Base-by-base conservation (phyloP, 2,888 invertebrate species). In the Pollenia griseotomentosa region DNA sequence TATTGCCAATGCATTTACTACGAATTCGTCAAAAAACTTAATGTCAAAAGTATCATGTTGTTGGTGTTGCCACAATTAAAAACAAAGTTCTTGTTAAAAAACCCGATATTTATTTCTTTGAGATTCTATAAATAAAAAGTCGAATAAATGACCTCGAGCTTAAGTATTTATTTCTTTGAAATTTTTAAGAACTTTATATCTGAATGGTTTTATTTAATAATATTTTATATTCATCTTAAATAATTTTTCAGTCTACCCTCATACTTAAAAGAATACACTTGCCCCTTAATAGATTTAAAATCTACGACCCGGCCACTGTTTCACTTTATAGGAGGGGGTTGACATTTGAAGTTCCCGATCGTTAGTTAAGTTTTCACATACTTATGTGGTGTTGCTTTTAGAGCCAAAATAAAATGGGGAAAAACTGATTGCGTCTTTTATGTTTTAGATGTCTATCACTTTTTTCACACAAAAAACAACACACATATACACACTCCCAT, bases 401-500 rank as follows among this genome's bases (percentile, higher is more conserved):
- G 51, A 65, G 63, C 16, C 63, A 46, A 74, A 33, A 74, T 59
- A 19, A 59, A 66, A 44, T 71, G 63, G 33, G 53, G 33, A 55
- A 57, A 55, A 66, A 66, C 12, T 81, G 75, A 88, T 83, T 88
- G 70, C 79, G 70, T 88, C 73, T 85, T 85, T 70, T 79, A 83
- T 78, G 80, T 83, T 85, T 83, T 68, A 73, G 86, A 87, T 87
- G 63, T 78, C 83, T 84, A 83, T 87, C 83, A 81, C 46, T 81
- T 70, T 71, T 83, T 87, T 83, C 88, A 88, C 88, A 87, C 88
- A 83, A 68, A 59, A 57, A n/a, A n/a, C n/a, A n/a, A 77, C 19
- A 55, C 51, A 83, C 40, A 77, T n/a, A 55, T 46, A 83, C 40
- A 68, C 79, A 89, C 19, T 44, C 40, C 23, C 79, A 70, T 40